Evolutionary conservation across 2,797 vertebrate genomes (phyloP).

Genomic region (Naso thynnoides): DNA sequence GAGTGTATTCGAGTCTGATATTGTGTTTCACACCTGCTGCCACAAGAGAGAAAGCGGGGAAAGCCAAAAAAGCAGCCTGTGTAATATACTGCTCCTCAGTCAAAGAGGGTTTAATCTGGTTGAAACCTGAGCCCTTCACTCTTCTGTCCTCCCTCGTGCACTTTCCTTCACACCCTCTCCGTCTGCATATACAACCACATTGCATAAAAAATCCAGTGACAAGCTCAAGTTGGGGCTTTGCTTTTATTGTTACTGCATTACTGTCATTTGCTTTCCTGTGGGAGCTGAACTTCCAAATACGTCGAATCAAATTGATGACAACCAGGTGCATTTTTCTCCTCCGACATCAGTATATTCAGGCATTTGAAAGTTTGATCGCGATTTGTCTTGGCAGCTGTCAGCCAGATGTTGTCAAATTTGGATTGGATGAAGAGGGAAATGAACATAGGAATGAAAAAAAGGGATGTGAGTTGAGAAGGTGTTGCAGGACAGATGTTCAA

Average conservation of each 20-base stretch:
- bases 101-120: conserved; percentile 73
- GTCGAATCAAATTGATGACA: conserved; percentile 43
- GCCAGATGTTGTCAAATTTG: conserved; percentile 45
- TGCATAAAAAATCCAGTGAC: neutral
- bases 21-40: conserved; percentile 59
- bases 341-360: conserved; percentile 17
- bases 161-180: conserved; percentile 39
- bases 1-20: conserved; percentile 40
- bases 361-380: conserved; percentile 36
- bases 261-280: conserved; percentile 25
- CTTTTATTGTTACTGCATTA: conserved; percentile 19
- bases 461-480: conserved; percentile 4
- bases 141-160: conserved; percentile 44
- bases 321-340: conserved; percentile 2
- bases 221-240: conserved; percentile 15
- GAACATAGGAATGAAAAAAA: neutral
- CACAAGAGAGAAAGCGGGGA: conserved; percentile 27
- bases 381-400: conserved; percentile 62
- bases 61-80: conserved; percentile 40
- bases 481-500: conserved; percentile 38
- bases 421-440: conserved; percentile 17
- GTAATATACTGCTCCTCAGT: conserved; percentile 68
- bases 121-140: conserved; percentile 63
- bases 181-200: conserved; percentile 9
- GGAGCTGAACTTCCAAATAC: conserved; percentile 42